phyloP scores from a whole-genome alignment of 37 sponge, comb jelly and placozoan species.

The Mnemiopsis leidyi region DNA sequence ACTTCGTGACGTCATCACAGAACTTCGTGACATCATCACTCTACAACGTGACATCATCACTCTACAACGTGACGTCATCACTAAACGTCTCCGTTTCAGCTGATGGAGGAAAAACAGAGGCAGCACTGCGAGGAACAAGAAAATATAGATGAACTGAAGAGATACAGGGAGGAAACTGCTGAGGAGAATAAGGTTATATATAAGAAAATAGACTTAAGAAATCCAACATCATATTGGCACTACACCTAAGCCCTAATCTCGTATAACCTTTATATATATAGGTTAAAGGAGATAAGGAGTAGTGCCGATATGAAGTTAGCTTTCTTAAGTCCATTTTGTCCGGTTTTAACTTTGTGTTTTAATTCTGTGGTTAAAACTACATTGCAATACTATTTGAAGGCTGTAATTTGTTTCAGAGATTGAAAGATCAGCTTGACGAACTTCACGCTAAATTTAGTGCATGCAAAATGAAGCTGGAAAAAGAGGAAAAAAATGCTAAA shows the following conservation, averaged over 20 bases:
- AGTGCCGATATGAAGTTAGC: no score
- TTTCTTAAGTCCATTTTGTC: no score
- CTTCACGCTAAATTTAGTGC: neutral
- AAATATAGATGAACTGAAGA: constrained; percentile 7
- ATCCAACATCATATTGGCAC: no score
- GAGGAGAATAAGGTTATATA: neutral
- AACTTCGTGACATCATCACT: no score
- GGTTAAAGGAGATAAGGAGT: no score
- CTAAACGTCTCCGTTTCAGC: neutral
- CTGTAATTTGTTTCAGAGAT: no score
- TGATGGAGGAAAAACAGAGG: constrained; percentile 9
- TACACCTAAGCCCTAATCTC: no score
- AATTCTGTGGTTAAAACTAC: neutral
- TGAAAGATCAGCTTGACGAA: constrained; percentile 19
- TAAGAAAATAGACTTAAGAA: no score
- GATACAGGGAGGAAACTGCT: neutral
- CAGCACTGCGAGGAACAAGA: constrained; percentile 11
- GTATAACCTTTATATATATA: no score
- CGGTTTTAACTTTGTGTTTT: neutral
- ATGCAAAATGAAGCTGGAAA: neutral
- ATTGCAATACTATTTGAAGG: no score
- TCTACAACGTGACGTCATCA: neutral
- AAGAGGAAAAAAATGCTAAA: neutral
- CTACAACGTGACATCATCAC: neutral
- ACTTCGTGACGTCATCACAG: neutral